Conservation (phyloP, 2,888 invertebrate genomes). For the Cantharis nigra region DNA sequence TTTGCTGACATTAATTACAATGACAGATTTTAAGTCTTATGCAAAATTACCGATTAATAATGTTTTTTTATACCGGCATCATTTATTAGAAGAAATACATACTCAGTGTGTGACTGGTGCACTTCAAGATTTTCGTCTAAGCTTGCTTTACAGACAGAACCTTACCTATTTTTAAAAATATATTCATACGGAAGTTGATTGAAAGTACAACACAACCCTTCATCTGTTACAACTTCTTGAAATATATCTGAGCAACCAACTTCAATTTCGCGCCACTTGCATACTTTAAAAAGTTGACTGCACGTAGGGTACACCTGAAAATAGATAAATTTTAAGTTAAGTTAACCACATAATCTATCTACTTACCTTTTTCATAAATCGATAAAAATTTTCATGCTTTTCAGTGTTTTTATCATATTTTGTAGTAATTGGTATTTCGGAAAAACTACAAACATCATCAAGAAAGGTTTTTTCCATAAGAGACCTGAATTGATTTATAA, state of each 20-base stretch:
- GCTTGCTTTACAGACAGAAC: too few species aligned
- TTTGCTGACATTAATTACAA: too few species aligned
- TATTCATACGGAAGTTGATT: slow-evolving; percentile 67
- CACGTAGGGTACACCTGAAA: slow-evolving; percentile 3
- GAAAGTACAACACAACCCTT: slow-evolving; percentile 84
- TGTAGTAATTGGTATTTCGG: not conserved
- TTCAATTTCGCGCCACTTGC: slow-evolving; percentile 67
- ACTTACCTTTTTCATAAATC: not conserved
- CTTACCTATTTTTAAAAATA: slow-evolving; percentile 6
- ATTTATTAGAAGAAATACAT: too few species aligned
- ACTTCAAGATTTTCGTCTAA: too few species aligned
- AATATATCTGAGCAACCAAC: slow-evolving; percentile 71
- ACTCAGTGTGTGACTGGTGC: too few species aligned
- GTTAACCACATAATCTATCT: not conserved
- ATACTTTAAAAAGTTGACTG: slow-evolving; percentile 71
- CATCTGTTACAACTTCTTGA: slow-evolving; percentile 79
- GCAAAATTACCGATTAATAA: too few species aligned
- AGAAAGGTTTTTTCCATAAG: not conserved
- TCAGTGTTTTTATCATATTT: not conserved
- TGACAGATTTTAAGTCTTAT: too few species aligned
- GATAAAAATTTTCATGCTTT: not conserved
- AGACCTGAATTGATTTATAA: not conserved
- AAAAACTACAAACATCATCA: not conserved
- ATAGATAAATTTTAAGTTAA: not conserved
- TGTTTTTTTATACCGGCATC: too few species aligned